These are phyloP conservation scores for Ypsolopha sequella DNA, from an alignment of 2,888 invertebrate genomes.

Conservation along the genomic window DNA sequence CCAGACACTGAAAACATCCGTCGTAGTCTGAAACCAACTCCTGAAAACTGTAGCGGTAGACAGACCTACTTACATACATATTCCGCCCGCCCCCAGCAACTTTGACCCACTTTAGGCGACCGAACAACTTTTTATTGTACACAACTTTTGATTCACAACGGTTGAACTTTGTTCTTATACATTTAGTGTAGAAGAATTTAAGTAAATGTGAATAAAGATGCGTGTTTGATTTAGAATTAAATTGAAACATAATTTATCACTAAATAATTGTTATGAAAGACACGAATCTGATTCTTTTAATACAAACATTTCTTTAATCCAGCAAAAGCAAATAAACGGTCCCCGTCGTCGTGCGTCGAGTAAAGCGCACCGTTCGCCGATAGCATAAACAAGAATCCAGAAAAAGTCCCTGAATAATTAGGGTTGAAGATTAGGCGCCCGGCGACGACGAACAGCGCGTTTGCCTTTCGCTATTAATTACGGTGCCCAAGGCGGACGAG, in stretches of 20 bases:
- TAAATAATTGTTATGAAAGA: too few relatives aligned
- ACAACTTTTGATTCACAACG: slow-evolving; percentile 21
- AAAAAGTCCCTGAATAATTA: slow-evolving; percentile 38
- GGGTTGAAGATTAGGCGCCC: slow-evolving; percentile 21
- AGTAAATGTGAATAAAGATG: too few relatives aligned
- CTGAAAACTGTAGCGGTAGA: not conserved
- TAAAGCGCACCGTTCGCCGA: slow-evolving; percentile 19
- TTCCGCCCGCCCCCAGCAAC: slow-evolving; percentile 24
- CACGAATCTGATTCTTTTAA: not conserved
- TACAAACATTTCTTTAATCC: slow-evolving; percentile 12
- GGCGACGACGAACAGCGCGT: slow-evolving; percentile 23
- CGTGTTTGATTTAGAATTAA: too few relatives aligned
- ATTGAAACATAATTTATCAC: too few relatives aligned
- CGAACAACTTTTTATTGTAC: slow-evolving; percentile 41
- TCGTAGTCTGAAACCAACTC: not conserved
- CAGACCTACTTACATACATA: slow-evolving; percentile 39
- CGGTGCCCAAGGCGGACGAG: slow-evolving; percentile 33
- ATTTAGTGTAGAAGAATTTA: too few relatives aligned
- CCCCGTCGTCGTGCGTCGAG: slow-evolving; percentile 15
- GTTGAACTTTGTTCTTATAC: not conserved
- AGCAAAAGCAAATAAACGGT: slow-evolving; percentile 15
- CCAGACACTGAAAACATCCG: slow-evolving; percentile 13
- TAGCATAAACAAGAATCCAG: slow-evolving; percentile 25
- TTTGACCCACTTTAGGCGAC: slow-evolving; percentile 48
- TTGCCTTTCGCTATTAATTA: slow-evolving; percentile 44